These are phyloP conservation scores for Brachionus plicatilis DNA, from an alignment of 1,140 invertebrate genomes.

Conservation along the genomic window DNA sequence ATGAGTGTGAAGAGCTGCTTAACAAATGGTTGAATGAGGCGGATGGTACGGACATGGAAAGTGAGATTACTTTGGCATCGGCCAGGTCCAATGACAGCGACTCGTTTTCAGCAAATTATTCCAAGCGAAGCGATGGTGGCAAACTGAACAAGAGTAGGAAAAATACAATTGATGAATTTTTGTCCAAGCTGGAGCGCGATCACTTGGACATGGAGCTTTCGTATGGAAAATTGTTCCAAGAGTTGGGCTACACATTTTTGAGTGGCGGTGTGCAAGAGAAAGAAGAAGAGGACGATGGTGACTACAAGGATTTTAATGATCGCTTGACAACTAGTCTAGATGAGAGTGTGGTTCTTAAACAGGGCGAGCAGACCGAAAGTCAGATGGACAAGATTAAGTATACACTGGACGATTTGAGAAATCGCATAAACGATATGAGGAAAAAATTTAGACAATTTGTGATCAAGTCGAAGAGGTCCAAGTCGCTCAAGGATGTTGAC, in stretches of 20 bases:
- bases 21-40: conserved; percentile 15
- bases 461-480: conserved; percentile 14
- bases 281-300: conserved; percentile 12
- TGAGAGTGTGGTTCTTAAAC: neutral
- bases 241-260: conserved; percentile 39
- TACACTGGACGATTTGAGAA: conserved; percentile 31
- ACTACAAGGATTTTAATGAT: conserved; percentile 38
- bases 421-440: conserved; percentile 30
- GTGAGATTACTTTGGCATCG: conserved; percentile 11
- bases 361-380: conserved; percentile 1
- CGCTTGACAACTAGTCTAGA: neutral
- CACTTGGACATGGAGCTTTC: conserved; percentile 39
- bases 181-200: conserved; percentile 33
- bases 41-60: neutral
- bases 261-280: neutral
- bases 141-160: conserved; percentile 13
- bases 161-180: conserved; percentile 33
- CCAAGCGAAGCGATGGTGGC: neutral
- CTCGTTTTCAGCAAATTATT: neutral
- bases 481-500: neutral
- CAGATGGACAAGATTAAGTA: conserved; percentile 39
- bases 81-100: neutral
- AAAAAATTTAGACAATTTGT: conserved; percentile 38
- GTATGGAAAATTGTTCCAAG: conserved; percentile 35
- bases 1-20: conserved; percentile 16